These are phyloP conservation scores for Craniophora ligustri DNA, from an alignment of 2,888 invertebrate species.

Conservation along the genomic window DNA sequence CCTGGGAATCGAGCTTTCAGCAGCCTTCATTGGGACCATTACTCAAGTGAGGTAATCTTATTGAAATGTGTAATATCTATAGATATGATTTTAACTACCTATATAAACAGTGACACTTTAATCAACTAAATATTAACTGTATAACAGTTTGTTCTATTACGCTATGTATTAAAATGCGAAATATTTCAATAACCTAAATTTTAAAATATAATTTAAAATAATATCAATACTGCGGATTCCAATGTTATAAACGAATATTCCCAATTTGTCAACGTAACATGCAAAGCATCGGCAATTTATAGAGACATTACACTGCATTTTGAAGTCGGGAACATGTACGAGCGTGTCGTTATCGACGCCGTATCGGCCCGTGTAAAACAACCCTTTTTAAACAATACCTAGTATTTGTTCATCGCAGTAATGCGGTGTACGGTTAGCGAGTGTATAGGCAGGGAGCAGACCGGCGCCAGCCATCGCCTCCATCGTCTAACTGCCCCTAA, in stretches of 20 bases:
- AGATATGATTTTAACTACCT: too few relatives aligned
- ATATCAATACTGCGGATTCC: neutral
- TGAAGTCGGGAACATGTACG: slow-evolving; percentile 17
- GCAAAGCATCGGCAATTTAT: slow-evolving; percentile 30
- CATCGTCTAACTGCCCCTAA: slow-evolving; percentile 70
- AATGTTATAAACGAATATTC: slow-evolving; percentile 15
- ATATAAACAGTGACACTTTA: too few relatives aligned
- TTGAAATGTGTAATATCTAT: too few relatives aligned
- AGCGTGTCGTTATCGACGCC: slow-evolving; percentile 13
- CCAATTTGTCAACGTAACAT: slow-evolving; percentile 14
- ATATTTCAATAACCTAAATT: too few relatives aligned
- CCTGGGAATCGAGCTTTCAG: too few relatives aligned
- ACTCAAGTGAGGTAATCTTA: too few relatives aligned
- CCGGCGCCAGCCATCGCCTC: slow-evolving; percentile 58
- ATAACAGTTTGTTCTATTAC: too few relatives aligned
- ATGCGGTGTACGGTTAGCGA: slow-evolving; percentile 36
- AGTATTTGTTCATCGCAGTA: slow-evolving; percentile 39
- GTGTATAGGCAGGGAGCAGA: slow-evolving; percentile 29
- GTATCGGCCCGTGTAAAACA: slow-evolving; percentile 18
- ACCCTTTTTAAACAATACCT: slow-evolving; percentile 44
- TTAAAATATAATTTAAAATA: too few relatives aligned
- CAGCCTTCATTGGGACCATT: too few relatives aligned
- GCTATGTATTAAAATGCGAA: too few relatives aligned
- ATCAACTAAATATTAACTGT: too few relatives aligned
- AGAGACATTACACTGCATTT: slow-evolving; percentile 35